A percentile compares a stretch with the other conserved stretches of the same genome.
These are phyloP conservation scores for Calliphora vicina DNA, from an alignment of 1,140 invertebrate species.

Conservation along the genomic window DNA sequence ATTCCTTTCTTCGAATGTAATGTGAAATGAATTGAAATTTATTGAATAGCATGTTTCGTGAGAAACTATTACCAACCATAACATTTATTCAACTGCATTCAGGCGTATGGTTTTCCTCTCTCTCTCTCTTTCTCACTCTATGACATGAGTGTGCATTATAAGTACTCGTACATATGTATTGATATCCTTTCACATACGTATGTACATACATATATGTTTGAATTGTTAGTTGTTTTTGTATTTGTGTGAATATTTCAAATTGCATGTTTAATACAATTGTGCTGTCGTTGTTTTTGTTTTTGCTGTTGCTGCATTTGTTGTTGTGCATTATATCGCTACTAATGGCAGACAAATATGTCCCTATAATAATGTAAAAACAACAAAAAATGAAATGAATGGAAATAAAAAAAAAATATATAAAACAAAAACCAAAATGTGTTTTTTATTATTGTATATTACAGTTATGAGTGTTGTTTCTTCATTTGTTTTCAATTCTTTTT, in stretches of 20 bases:
- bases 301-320: background rate
- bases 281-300: background rate
- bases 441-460: background rate
- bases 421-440: background rate
- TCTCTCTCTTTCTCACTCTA: background rate
- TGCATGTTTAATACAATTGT: conserved; percentile 13
- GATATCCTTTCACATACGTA: too few relatives aligned
- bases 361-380: background rate
- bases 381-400: background rate
- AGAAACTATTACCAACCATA: background rate
- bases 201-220: too few relatives aligned
- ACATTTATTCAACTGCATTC: conserved; percentile 1
- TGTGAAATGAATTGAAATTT: conserved; percentile 5
- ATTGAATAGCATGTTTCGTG: conserved; percentile 11
- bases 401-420: background rate
- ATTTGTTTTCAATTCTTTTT: background rate
- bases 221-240: too few relatives aligned
- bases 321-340: background rate
- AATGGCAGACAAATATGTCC: background rate
- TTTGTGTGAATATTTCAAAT: background rate
- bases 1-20: background rate
- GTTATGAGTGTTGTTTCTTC: background rate
- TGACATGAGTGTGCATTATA: too few relatives aligned
- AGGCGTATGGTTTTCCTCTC: background rate
- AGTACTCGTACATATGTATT: too few relatives aligned